Percentiles rank a stretch among this genome's conserved stretches.
These are phyloP conservation scores for Otolemur garnettii DNA, from an alignment of 2,113 vertebrate species.

Conservation along the genomic window DNA sequence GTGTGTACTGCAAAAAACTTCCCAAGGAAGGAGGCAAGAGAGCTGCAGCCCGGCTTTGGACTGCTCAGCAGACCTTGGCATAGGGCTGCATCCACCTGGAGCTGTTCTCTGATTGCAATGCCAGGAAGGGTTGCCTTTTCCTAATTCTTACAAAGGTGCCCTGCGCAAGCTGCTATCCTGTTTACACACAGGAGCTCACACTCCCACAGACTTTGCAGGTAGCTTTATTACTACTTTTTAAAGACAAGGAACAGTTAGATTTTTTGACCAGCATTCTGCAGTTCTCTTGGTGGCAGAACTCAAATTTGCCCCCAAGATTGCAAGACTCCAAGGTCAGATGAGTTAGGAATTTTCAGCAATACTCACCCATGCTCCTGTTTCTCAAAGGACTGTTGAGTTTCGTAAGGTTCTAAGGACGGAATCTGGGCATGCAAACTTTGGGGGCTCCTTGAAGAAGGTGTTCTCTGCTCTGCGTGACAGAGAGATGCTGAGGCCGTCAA, in stretches of 20 bases:
- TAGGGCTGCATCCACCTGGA: not conserved
- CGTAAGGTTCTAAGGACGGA: not conserved
- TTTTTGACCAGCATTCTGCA: not conserved
- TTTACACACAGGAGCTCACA: accelerated
- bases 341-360: not conserved
- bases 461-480: not conserved
- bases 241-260: not conserved
- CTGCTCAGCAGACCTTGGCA: not conserved
- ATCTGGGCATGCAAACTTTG: not conserved
- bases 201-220: not conserved
- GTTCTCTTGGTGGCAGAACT: not conserved
- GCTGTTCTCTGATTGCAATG: accelerated
- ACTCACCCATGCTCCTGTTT: accelerated
- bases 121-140: not conserved
- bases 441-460: not conserved
- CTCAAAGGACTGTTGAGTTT: not conserved
- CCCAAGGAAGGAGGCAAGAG: too few relatives aligned
- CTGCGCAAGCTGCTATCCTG: not conserved
- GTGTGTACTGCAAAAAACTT: not conserved
- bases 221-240: not conserved
- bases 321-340: not conserved
- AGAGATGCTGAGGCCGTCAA: not conserved
- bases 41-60: not conserved
- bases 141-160: accelerated
- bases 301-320: not conserved